Conservation (phyloP, 2,113 vertebrate genomes). For the Rafetus swinhoei region DNA sequence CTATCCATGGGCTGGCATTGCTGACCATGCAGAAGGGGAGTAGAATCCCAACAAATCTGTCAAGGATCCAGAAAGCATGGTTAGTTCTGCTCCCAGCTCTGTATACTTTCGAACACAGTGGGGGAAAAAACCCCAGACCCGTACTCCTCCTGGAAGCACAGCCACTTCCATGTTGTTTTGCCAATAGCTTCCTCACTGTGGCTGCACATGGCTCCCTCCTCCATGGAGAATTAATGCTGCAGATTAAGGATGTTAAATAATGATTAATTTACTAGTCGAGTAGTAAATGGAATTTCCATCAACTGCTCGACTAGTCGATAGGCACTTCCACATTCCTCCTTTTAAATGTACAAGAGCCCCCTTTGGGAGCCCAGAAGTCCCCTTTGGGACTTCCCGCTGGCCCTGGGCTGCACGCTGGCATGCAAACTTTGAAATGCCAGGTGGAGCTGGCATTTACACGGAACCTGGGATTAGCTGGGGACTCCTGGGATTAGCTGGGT, state of each 20-base stretch:
- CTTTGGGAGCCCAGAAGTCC: too few relatives aligned
- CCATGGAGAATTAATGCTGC: not conserved
- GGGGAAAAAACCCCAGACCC: not conserved
- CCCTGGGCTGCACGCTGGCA: too few relatives aligned
- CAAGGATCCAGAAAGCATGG: not conserved
- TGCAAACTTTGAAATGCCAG: too few relatives aligned
- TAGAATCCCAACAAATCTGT: not conserved
- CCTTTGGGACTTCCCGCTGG: too few relatives aligned
- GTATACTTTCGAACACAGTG: not conserved
- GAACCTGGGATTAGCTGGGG: too few relatives aligned
- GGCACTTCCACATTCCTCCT: too few relatives aligned
- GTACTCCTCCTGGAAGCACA: not conserved
- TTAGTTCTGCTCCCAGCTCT: not conserved
- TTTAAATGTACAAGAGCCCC: too few relatives aligned
- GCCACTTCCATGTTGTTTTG: not conserved
- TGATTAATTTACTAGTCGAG: too few relatives aligned
- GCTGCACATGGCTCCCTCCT: not conserved
- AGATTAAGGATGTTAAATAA: not conserved
- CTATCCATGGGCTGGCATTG: not conserved
- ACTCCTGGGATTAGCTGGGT: too few relatives aligned
- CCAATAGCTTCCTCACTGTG: not conserved
- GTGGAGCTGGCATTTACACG: too few relatives aligned
- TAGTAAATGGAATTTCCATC: too few relatives aligned
- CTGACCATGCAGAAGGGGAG: not conserved
- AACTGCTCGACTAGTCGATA: too few relatives aligned